These are phyloP conservation scores for Hydrotaea diabolus DNA, from an alignment of 2,888 invertebrate species.

Conservation along the genomic window DNA sequence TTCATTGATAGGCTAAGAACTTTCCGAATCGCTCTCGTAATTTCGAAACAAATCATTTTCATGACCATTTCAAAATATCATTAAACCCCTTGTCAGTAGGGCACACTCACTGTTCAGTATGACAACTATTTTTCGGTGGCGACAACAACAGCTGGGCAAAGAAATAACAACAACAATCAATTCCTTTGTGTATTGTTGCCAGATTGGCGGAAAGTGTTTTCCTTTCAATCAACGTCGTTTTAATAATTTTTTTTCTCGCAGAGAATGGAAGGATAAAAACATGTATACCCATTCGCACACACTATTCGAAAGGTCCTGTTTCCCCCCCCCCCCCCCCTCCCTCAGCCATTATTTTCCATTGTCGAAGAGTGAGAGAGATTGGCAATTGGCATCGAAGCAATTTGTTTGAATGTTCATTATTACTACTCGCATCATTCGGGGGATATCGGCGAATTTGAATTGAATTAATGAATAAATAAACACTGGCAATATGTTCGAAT, in stretches of 20 bases:
- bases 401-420: slow-evolving; percentile 40
- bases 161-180: slow-evolving; percentile 23
- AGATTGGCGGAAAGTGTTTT: slow-evolving; percentile 48
- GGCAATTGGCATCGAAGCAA: slow-evolving; percentile 30
- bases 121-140: background rate
- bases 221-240: slow-evolving; percentile 39
- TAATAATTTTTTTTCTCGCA: slow-evolving; percentile 21
- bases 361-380: slow-evolving; percentile 16
- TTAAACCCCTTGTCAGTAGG: background rate
- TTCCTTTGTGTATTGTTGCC: slow-evolving; percentile 55
- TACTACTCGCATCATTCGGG: background rate
- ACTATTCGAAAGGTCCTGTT: background rate
- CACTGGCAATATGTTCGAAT: slow-evolving; percentile 17
- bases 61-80: too few relatives aligned
- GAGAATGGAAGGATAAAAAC: background rate
- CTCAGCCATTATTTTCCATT: background rate
- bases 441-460: slow-evolving; percentile 25
- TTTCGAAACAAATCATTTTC: too few relatives aligned
- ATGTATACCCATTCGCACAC: background rate
- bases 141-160: background rate
- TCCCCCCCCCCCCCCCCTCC: background rate
- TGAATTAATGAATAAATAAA: slow-evolving; percentile 41
- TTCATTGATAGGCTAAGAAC: too few relatives aligned
- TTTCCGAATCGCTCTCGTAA: too few relatives aligned
- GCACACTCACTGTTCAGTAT: slow-evolving; percentile 22